phyloP scores from a whole-genome alignment of 2,888 invertebrate genomes.

The Xanthia togata region DNA sequence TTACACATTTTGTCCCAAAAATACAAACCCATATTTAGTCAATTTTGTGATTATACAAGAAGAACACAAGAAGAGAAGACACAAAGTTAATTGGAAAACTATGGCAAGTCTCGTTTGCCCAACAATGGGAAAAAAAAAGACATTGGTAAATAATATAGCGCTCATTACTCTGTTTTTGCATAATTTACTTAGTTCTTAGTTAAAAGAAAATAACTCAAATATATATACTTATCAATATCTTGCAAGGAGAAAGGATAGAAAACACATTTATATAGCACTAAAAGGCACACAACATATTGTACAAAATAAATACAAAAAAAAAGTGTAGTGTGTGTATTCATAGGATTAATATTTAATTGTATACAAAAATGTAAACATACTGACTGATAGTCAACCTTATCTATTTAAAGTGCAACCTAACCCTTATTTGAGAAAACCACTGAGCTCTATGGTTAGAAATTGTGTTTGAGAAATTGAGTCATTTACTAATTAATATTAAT shows the following conservation, averaged over 20 bases:
- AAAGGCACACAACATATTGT: not conserved
- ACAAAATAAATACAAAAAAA: not conserved
- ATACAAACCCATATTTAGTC: not conserved
- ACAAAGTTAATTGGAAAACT: no score
- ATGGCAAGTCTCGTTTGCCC: no score
- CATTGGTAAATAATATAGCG: no score
- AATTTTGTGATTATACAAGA: no score
- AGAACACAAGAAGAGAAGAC: no score
- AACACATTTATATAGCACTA: no score
- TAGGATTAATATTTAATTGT: conserved; percentile 7
- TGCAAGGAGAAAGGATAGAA: not conserved
- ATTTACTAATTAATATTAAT: not conserved
- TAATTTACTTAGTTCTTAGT: not conserved
- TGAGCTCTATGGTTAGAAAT: conserved; percentile 1
- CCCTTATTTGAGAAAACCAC: conserved; percentile 18
- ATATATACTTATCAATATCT: not conserved
- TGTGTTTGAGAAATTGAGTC: not conserved
- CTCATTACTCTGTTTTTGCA: not conserved
- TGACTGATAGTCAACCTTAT: conserved; percentile 13
- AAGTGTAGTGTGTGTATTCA: not conserved
- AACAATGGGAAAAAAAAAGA: no score
- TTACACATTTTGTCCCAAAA: not conserved
- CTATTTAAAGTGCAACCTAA: conserved; percentile 9
- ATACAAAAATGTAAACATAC: conserved; percentile 22
- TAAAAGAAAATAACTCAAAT: conserved; percentile 3